Conservation (phyloP, 1,140 invertebrate genomes). For the Saxidomus purpurata region DNA sequence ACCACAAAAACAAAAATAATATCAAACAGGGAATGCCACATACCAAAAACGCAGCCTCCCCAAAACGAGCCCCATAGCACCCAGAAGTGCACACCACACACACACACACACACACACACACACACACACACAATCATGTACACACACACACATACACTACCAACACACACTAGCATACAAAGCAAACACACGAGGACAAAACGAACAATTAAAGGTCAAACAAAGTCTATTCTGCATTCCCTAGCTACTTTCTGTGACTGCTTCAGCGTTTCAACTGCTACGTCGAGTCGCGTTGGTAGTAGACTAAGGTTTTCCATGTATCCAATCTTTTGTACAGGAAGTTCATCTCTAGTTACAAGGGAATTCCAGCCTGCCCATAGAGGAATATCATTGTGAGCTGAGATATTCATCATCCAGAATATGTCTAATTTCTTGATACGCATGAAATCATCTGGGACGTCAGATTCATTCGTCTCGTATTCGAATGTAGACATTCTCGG, state of each 20-base stretch:
- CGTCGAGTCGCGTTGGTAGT: background rate
- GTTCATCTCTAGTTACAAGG: background rate
- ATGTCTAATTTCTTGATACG: background rate
- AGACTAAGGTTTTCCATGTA: background rate
- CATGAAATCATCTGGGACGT: background rate
- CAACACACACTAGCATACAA: too few relatives aligned
- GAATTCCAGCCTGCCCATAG: background rate
- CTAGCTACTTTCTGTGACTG: background rate
- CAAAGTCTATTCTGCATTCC: background rate
- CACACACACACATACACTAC: too few relatives aligned
- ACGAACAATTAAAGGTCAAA: too few relatives aligned
- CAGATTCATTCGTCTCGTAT: background rate
- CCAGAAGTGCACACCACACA: too few relatives aligned
- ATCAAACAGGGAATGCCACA: too few relatives aligned
- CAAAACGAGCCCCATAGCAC: too few relatives aligned
- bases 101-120: too few relatives aligned
- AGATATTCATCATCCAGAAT: background rate
- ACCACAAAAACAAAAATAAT: too few relatives aligned
- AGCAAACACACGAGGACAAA: too few relatives aligned
- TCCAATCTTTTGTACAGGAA: background rate
- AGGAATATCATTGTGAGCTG: background rate
- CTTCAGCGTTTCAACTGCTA: background rate
- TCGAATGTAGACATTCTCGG: constrained; percentile 3
- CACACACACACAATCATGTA: too few relatives aligned
- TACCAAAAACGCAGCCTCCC: too few relatives aligned